Conservation (phyloP, 2,797 vertebrate genomes). For the Sarcophilus harrisii region DNA sequence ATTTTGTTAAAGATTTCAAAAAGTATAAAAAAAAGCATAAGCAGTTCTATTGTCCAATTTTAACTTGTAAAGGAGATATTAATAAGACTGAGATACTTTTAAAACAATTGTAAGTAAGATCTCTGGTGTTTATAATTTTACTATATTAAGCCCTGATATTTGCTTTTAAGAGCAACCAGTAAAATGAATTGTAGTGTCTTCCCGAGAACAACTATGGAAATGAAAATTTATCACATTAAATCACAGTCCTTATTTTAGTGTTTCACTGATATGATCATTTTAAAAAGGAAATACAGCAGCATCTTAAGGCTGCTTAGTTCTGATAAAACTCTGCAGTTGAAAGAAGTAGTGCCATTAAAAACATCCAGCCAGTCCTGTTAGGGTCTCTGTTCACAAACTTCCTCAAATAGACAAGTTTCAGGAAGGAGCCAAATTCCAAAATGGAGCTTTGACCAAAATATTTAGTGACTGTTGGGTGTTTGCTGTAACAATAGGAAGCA, state of each 20-base stretch:
- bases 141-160: background rate
- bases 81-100: slow-evolving; percentile 30
- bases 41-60: slow-evolving; percentile 63
- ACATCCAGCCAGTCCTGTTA: slow-evolving; percentile 2
- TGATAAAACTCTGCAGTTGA: background rate
- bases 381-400: background rate
- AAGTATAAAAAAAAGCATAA: background rate
- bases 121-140: slow-evolving; percentile 12
- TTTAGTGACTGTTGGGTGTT: background rate
- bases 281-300: slow-evolving; percentile 33
- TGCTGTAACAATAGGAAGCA: slow-evolving; percentile 25
- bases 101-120: slow-evolving; percentile 38
- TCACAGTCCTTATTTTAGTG: background rate
- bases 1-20: slow-evolving; percentile 44
- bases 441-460: slow-evolving; percentile 3
- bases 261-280: slow-evolving; percentile 16
- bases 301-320: slow-evolving; percentile 32
- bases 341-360: slow-evolving; percentile 59
- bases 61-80: slow-evolving; percentile 73
- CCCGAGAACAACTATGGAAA: background rate
- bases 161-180: background rate
- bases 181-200: background rate
- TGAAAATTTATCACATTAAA: background rate
- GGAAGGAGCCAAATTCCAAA: slow-evolving; percentile 40
- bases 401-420: slow-evolving; percentile 40